Conservation (phyloP, 2,113 vertebrate genomes). For the Platanista minor region DNA sequence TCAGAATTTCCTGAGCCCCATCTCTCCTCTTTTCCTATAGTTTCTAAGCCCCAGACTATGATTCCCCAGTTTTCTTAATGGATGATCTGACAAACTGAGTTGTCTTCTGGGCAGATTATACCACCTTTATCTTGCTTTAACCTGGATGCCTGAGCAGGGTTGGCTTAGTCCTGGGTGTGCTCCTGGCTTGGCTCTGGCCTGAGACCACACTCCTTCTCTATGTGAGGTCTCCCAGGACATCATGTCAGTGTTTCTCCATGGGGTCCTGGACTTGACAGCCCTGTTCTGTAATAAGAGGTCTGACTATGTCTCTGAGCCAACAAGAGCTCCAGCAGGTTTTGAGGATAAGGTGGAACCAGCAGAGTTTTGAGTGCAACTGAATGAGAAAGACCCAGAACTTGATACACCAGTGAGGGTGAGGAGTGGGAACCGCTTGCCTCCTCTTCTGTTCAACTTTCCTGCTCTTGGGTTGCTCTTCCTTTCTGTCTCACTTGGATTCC, state of each 20-base stretch:
- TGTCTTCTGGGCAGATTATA: background rate
- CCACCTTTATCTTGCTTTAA: background rate
- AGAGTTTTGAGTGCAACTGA: background rate
- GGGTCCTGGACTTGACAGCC: background rate
- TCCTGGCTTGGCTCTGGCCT: background rate
- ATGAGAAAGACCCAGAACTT: background rate
- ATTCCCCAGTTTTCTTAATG: background rate
- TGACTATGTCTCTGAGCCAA: background rate
- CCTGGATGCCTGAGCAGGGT: background rate
- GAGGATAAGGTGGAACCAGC: background rate
- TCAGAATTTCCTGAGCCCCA: background rate
- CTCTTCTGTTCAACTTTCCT: background rate
- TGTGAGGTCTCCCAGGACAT: background rate
- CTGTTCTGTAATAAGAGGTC: background rate
- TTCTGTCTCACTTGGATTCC: background rate
- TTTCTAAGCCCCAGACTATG: background rate
- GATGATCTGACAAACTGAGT: background rate
- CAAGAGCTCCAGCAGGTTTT: background rate
- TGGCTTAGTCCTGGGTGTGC: background rate
- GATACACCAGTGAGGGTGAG: background rate
- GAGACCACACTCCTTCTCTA: background rate
- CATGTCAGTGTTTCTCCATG: background rate
- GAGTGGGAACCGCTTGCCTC: rapidly evolving
- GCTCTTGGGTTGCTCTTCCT: background rate
- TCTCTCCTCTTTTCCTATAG: background rate